Conservation (phyloP, 2,113 vertebrate species). For the Cochlearius cochlearius region DNA sequence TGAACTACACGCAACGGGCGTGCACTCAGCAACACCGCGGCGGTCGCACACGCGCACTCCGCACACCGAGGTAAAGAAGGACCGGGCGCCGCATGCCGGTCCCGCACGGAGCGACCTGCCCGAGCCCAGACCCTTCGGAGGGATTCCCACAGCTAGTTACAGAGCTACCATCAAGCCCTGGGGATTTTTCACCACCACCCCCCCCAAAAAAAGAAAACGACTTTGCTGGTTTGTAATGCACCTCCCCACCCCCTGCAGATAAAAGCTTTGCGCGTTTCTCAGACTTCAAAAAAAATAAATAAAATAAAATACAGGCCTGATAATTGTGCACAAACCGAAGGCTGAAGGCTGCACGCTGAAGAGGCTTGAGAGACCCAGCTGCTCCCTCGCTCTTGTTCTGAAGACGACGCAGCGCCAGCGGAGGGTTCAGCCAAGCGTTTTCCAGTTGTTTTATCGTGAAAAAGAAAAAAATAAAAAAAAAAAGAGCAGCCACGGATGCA, state of each 20-base stretch:
- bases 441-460: background rate
- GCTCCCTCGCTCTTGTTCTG: background rate
- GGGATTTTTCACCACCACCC: too few species aligned
- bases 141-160: background rate
- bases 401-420: accelerated
- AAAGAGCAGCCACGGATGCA: background rate
- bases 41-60: accelerated
- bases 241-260: background rate
- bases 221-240: background rate
- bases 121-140: too few species aligned
- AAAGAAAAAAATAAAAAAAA: background rate
- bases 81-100: accelerated
- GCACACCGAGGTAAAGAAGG: accelerated
- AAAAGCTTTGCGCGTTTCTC: background rate
- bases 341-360: background rate
- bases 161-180: background rate
- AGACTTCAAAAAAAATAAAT: background rate
- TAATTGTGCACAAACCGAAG: background rate
- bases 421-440: background rate
- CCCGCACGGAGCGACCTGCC: accelerated
- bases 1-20: accelerated
- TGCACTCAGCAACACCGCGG: accelerated
- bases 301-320: background rate
- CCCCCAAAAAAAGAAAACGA: background rate
- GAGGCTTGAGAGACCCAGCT: background rate